A percentile compares a stretch with the other conserved stretches of the same genome.
These are phyloP conservation scores for Megaceryle alcyon DNA, from an alignment of 2,797 vertebrate species.

Conservation along the genomic window DNA sequence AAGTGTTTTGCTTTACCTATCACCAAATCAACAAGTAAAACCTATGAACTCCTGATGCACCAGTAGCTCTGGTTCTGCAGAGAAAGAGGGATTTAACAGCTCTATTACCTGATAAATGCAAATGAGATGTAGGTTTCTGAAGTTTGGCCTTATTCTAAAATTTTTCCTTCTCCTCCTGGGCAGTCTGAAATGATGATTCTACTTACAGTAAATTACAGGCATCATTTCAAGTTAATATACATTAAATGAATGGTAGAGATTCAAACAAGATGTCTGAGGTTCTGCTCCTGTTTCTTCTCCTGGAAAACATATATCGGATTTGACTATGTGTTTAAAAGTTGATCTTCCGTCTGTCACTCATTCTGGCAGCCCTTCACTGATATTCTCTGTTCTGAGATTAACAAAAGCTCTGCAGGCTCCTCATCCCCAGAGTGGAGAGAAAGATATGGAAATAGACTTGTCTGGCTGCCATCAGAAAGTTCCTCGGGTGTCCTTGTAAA, in stretches of 20 bases:
- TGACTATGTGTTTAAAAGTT: slow-evolving; percentile 16
- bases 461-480: neutral
- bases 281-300: neutral
- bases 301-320: slow-evolving; percentile 15
- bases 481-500: neutral
- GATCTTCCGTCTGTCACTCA: neutral
- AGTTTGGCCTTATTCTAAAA: neutral
- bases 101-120: neutral
- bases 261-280: neutral
- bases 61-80: neutral
- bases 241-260: neutral
- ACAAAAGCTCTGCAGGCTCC: neutral
- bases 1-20: neutral
- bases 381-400: neutral
- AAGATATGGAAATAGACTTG: neutral
- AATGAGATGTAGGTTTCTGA: neutral
- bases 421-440: neutral
- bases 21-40: neutral
- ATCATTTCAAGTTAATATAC: neutral
- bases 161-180: neutral
- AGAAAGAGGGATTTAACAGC: neutral
- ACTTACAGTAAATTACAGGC: neutral
- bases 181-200: neutral
- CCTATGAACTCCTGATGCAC: neutral
- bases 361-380: slow-evolving; percentile 3